Evolutionary conservation across 2,797 vertebrate genomes (phyloP).

Genomic region (Lacerta agilis): DNA sequence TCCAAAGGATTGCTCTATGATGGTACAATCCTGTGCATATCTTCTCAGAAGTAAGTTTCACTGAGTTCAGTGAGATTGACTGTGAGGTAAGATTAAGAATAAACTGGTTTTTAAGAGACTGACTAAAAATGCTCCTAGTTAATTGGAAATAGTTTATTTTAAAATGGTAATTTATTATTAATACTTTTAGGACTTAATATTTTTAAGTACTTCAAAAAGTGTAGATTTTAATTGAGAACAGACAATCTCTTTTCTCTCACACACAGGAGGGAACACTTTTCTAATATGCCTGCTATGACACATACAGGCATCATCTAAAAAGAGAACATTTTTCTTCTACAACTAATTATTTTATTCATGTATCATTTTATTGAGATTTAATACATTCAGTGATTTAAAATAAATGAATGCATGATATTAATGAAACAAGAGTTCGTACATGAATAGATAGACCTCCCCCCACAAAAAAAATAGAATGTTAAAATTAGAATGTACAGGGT

Average conservation of each 20-base stretch:
- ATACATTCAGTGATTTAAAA: no score
- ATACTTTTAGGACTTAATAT: background rate
- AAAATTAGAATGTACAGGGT: background rate
- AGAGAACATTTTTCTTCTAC: background rate
- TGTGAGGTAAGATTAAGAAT: background rate
- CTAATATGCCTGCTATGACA: background rate
- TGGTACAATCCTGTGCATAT: background rate
- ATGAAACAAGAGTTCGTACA: background rate
- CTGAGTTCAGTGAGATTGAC: background rate
- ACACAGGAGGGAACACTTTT: background rate
- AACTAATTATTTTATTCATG: background rate
- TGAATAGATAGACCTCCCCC: background rate
- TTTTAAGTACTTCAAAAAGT: background rate
- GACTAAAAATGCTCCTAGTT: background rate
- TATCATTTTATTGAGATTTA: no score
- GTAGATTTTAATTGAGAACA: background rate
- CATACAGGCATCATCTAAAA: background rate
- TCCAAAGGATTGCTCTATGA: background rate
- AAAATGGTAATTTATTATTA: background rate
- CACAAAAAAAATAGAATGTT: background rate
- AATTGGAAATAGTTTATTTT: background rate
- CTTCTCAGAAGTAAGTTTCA: background rate
- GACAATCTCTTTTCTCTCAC: background rate
- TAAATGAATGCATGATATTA: background rate
- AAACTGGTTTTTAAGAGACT: background rate